These are phyloP conservation scores for Brachystomella parvula DNA, from an alignment of 1,140 invertebrate genomes.

Conservation along the genomic window DNA sequence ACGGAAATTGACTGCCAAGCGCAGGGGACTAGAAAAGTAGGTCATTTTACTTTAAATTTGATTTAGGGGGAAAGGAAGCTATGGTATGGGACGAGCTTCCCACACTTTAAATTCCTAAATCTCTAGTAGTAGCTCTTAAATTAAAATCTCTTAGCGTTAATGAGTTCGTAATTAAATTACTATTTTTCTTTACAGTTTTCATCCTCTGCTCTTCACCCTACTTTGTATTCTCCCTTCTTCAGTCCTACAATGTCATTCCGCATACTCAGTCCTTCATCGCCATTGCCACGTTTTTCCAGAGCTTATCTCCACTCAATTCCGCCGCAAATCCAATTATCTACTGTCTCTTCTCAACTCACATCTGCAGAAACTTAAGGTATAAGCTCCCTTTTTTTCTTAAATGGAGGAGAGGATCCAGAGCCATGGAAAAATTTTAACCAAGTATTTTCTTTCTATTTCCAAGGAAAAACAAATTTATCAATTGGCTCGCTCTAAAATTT, in stretches of 20 bases:
- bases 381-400: too few relatives aligned
- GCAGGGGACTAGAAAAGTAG: too few relatives aligned
- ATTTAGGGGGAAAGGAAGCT: too few relatives aligned
- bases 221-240: slow-evolving; percentile 83
- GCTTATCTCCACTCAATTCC: slow-evolving; percentile 82
- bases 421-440: background rate
- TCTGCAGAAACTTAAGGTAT: slow-evolving; percentile 58
- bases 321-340: slow-evolving; percentile 93
- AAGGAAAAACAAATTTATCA: background rate
- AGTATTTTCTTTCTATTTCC: background rate
- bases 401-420: background rate
- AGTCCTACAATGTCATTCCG: slow-evolving; percentile 79
- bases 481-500: slow-evolving; percentile 1
- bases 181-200: slow-evolving; percentile 61
- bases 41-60: too few relatives aligned
- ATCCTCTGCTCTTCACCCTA: slow-evolving; percentile 93
- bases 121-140: too few relatives aligned
- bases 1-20: too few relatives aligned
- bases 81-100: too few relatives aligned
- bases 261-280: slow-evolving; percentile 69
- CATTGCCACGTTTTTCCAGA: slow-evolving; percentile 84
- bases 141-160: too few relatives aligned
- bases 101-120: too few relatives aligned
- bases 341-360: slow-evolving; percentile 83
- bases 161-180: slow-evolving; percentile 16